Percentiles rank a stretch among this genome's conserved stretches.
Evolutionary conservation across 2,888 invertebrate species (phyloP).

Genomic region (Myathropa florea): DNA sequence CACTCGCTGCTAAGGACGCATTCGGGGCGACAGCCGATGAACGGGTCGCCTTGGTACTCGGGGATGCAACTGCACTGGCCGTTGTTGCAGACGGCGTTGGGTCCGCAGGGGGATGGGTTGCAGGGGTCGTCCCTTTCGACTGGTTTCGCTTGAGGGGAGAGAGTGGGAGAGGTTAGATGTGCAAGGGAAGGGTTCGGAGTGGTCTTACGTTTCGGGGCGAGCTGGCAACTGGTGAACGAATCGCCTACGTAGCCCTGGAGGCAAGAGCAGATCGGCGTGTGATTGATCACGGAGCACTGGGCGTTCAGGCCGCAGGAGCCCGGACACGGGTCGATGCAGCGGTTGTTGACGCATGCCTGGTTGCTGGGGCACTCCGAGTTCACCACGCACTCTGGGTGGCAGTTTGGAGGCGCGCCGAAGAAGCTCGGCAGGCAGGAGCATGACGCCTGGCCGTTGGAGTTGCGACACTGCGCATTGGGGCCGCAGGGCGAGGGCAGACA

Average conservation of each 20-base stretch:
- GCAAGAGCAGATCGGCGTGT: slow-evolving; percentile 89
- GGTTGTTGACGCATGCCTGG: slow-evolving; percentile 88
- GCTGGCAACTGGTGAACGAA: slow-evolving; percentile 84
- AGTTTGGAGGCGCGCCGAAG: slow-evolving; percentile 87
- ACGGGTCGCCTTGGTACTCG: slow-evolving; percentile 88
- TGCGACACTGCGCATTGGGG: slow-evolving; percentile 85
- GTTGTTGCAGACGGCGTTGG: slow-evolving; percentile 86
- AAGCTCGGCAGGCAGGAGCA: slow-evolving; percentile 85
- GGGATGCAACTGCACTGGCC: slow-evolving; percentile 86
- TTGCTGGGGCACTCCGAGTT: slow-evolving; percentile 89
- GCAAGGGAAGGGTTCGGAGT: slow-evolving; percentile 76
- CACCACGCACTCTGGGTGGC: slow-evolving; percentile 86
- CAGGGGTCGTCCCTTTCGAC: slow-evolving; percentile 81
- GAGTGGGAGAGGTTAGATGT: slow-evolving; percentile 70
- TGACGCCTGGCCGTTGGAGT: slow-evolving; percentile 83
- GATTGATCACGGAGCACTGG: slow-evolving; percentile 85
- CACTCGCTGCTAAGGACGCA: slow-evolving; percentile 90
- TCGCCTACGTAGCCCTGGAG: slow-evolving; percentile 87
- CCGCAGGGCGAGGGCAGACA: slow-evolving; percentile 87
- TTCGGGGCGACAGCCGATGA: slow-evolving; percentile 89
- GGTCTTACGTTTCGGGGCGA: slow-evolving; percentile 81
- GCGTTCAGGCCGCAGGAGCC: slow-evolving; percentile 88
- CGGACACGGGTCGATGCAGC: slow-evolving; percentile 90
- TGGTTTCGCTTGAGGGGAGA: slow-evolving; percentile 69
- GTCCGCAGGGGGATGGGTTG: slow-evolving; percentile 86